phyloP scores from a whole-genome alignment of 2,797 vertebrate genomes.

The Pangasius djambal region DNA sequence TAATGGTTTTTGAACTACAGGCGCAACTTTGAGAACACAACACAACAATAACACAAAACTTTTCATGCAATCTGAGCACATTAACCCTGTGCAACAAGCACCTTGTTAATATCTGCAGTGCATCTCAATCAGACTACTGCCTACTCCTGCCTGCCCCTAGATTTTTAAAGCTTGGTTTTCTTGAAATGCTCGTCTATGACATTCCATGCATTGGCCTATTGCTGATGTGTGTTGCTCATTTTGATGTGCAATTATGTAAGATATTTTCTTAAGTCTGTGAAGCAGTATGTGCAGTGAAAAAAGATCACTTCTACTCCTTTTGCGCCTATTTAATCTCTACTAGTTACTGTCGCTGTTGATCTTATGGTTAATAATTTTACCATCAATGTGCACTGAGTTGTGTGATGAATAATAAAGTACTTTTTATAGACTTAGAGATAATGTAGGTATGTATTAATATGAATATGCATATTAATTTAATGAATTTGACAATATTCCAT shows the following conservation, averaged over 20 bases:
- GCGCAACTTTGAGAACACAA: neutral
- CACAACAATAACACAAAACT: neutral
- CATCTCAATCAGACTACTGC: constrained; percentile 17
- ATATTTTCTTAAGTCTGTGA: neutral
- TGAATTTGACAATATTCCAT: neutral
- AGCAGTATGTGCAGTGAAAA: neutral
- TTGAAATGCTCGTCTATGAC: neutral
- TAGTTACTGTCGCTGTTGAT: neutral
- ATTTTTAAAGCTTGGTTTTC: neutral
- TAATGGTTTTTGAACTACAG: constrained; percentile 1
- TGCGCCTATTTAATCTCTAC: neutral
- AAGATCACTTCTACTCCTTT: neutral
- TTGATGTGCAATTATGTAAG: neutral
- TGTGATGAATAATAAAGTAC: neutral
- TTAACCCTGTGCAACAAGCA: neutral
- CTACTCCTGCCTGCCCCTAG: neutral
- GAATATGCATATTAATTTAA: neutral
- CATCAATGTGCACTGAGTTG: neutral
- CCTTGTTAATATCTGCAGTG: constrained; percentile 23
- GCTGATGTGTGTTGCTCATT: neutral
- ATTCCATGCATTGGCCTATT: neutral
- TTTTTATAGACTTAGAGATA: neutral
- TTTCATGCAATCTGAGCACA: neutral
- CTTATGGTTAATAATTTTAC: neutral
- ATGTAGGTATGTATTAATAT: neutral